Percentiles rank a stretch among this genome's conserved stretches.
Evolutionary conservation across 2,113 vertebrate species (phyloP).

Genomic region (Scytalopus superciliaris): DNA sequence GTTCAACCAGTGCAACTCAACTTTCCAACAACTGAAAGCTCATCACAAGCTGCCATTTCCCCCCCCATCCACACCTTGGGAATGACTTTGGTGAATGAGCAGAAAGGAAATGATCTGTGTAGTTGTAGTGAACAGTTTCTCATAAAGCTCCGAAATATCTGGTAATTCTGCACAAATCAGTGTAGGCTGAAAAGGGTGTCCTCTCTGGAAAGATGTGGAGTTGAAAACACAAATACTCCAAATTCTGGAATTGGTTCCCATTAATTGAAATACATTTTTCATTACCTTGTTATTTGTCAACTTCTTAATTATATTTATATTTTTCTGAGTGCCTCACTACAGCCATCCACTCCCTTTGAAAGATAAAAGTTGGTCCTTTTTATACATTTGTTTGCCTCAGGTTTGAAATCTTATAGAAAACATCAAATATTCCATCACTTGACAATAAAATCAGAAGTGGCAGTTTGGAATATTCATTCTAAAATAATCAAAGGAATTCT

Average conservation of each 20-base stretch:
- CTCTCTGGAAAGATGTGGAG: not conserved
- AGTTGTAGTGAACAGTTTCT: not conserved
- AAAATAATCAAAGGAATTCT: slow-evolving; percentile 35
- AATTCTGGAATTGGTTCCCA: not conserved
- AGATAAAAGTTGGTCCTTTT: not conserved
- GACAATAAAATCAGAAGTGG: slow-evolving; percentile 25
- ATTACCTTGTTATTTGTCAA: not conserved
- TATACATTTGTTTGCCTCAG: not conserved
- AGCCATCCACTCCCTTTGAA: not conserved
- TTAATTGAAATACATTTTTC: not conserved
- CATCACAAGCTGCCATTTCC: not conserved
- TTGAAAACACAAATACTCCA: not conserved
- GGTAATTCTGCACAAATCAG: not conserved
- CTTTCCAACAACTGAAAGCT: not conserved
- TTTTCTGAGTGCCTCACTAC: not conserved
- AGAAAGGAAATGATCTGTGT: not conserved
- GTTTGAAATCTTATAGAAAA: slow-evolving; percentile 23
- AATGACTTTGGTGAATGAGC: not conserved
- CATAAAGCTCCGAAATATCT: not conserved
- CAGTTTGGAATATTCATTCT: slow-evolving; percentile 32
- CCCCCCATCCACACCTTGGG: not conserved
- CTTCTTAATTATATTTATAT: not conserved
- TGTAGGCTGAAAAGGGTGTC: not conserved
- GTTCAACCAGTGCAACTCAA: not conserved
- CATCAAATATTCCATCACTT: slow-evolving; percentile 28